Evolutionary conservation across 2,113 vertebrate species (phyloP).

Genomic region (Piprites chloris): DNA sequence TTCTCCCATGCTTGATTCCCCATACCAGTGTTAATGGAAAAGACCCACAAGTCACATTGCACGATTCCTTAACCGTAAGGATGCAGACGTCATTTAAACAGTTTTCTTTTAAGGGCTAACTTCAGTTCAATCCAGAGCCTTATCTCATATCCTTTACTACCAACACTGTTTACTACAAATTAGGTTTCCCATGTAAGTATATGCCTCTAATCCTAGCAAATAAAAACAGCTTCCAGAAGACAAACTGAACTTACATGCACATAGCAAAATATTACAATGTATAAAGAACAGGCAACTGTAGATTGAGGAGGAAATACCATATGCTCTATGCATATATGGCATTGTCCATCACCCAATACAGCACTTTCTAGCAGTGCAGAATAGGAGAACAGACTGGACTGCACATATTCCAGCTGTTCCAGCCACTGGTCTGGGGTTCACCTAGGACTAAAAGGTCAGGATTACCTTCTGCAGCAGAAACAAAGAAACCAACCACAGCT

Average conservation of each 20-base stretch:
- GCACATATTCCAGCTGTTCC: not conserved
- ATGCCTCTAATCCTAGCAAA: not conserved
- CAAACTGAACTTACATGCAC: not conserved
- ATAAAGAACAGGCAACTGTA: not conserved
- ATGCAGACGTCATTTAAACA: not conserved
- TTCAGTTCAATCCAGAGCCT: not conserved
- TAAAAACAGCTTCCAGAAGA: not conserved
- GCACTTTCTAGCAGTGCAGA: not conserved
- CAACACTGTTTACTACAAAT: not conserved
- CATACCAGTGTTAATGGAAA: not conserved
- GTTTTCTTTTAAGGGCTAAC: not conserved
- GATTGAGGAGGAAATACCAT: not conserved
- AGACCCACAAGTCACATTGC: not conserved
- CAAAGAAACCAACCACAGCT: not conserved
- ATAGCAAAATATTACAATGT: not conserved
- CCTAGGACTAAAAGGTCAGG: accelerated
- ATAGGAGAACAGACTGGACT: not conserved
- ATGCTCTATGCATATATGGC: not conserved
- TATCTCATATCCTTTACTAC: not conserved
- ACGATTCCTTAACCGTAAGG: not conserved
- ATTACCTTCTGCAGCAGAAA: not conserved
- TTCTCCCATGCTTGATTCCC: not conserved
- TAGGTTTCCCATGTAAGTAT: not conserved
- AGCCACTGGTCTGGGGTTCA: not conserved
- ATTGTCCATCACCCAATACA: not conserved